Evolutionary conservation across 2,888 invertebrate genomes (phyloP).

Genomic region (Epirrita christyi): DNA sequence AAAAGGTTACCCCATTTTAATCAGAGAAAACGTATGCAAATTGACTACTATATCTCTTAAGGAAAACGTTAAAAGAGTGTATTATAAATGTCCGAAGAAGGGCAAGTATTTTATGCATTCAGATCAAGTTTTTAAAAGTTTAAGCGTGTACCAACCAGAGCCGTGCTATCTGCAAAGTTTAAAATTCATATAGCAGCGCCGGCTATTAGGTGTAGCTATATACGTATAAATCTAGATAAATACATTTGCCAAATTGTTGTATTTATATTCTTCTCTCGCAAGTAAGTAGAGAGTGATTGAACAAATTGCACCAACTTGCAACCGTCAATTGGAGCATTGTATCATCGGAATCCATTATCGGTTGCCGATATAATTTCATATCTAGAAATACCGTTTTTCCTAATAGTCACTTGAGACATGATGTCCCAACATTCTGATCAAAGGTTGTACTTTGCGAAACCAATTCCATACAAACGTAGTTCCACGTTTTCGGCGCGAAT

Average conservation of each 20-base stretch:
- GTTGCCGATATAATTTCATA: slow-evolving; percentile 33
- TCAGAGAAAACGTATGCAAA: too few species aligned
- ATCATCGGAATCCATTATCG: slow-evolving; percentile 35
- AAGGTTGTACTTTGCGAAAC: too few species aligned
- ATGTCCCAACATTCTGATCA: slow-evolving; percentile 27
- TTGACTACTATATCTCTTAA: too few species aligned
- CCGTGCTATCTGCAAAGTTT: slow-evolving; percentile 7
- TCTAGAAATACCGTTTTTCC: slow-evolving; percentile 28
- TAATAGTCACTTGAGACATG: slow-evolving; percentile 20
- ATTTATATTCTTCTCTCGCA: not conserved
- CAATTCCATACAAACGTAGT: too few species aligned
- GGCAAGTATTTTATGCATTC: slow-evolving; percentile 22
- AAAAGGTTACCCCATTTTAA: too few species aligned
- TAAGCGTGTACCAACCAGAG: slow-evolving; percentile 8
- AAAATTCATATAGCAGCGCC: slow-evolving; percentile 10
- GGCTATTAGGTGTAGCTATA: not conserved
- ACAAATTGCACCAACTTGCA: slow-evolving; percentile 12
- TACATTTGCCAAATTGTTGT: not conserved
- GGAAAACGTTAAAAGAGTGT: not conserved
- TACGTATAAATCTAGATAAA: not conserved
- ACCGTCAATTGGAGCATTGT: slow-evolving; percentile 29
- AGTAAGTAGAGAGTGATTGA: not conserved
- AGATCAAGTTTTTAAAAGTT: slow-evolving; percentile 25
- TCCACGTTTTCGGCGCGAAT: too few species aligned
- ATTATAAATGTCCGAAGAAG: slow-evolving; percentile 15